These are phyloP conservation scores for Pangasianodon gigas DNA, from an alignment of 2,113 vertebrate genomes.

Conservation along the genomic window DNA sequence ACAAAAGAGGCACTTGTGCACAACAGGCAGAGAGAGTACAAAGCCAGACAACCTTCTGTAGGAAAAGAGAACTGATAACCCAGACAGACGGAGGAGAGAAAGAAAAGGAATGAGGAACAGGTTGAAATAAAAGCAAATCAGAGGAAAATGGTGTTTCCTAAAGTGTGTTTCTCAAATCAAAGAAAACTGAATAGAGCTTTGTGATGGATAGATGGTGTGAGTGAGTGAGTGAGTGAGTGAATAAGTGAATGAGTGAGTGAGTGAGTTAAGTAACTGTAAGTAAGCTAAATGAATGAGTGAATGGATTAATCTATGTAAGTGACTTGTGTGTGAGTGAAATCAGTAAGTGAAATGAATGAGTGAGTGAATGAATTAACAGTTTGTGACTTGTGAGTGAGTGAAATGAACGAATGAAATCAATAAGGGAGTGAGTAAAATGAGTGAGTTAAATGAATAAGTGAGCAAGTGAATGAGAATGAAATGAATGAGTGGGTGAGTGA, in stretches of 20 bases:
- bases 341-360: not conserved
- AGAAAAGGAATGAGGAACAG: not conserved
- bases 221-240: not conserved
- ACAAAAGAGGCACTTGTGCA: constrained; percentile 53
- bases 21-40: not conserved
- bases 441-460: not conserved
- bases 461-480: not conserved
- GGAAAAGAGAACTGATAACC: constrained; percentile 10
- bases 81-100: constrained; percentile 46
- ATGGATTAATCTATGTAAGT: not conserved
- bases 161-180: not conserved
- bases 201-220: not conserved
- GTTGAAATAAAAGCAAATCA: not conserved
- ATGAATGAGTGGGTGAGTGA: not conserved
- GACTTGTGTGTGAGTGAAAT: not conserved
- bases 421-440: not conserved
- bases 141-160: not conserved
- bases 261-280: not conserved
- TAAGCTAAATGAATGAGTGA: not conserved
- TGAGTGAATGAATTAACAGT: not conserved
- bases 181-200: not conserved
- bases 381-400: not conserved
- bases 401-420: rapidly evolving
- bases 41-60: not conserved
- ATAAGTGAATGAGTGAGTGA: not conserved